Percentiles rank a stretch among this genome's conserved stretches.
Evolutionary conservation across 1,140 invertebrate species (phyloP).

Genomic region (Helicoverpa zea): DNA sequence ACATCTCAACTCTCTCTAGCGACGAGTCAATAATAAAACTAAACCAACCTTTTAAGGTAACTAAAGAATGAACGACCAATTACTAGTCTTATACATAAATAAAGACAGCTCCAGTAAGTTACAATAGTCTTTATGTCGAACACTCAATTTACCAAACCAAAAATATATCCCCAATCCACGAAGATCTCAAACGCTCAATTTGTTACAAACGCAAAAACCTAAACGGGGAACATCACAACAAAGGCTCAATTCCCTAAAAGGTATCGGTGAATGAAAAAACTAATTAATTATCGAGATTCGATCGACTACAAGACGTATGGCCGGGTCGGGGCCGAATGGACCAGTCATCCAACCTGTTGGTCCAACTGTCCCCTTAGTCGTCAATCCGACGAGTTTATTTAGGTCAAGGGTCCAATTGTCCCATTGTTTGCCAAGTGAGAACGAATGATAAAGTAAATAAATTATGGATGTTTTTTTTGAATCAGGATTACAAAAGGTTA

Average conservation of each 20-base stretch:
- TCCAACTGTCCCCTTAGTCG: conserved; percentile 35
- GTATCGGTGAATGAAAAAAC: conserved; percentile 39
- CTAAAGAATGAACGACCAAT: too few species aligned
- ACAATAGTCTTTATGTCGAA: neutral
- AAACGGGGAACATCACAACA: neutral
- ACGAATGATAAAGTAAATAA: conserved; percentile 27
- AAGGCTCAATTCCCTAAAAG: conserved; percentile 32
- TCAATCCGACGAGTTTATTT: conserved; percentile 48
- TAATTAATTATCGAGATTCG: conserved; percentile 50
- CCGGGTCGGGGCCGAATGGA: conserved; percentile 7
- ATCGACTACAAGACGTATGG: conserved; percentile 37
- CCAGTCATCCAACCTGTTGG: conserved; percentile 50
- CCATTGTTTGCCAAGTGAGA: conserved; percentile 33
- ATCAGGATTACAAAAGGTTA: conserved; percentile 16
- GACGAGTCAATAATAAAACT: too few species aligned
- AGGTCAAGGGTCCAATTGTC: conserved; percentile 24
- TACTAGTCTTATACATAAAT: too few species aligned
- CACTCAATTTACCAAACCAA: neutral
- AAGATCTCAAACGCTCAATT: conserved; percentile 31
- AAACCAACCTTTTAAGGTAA: too few species aligned
- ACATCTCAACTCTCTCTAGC: too few species aligned
- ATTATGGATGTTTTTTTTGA: conserved; percentile 30
- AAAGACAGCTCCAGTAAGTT: too few species aligned
- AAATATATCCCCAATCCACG: neutral
- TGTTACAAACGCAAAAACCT: conserved; percentile 23